Base-by-base conservation (phyloP, 2,888 invertebrate genomes). In the Xestia ashworthii region DNA sequence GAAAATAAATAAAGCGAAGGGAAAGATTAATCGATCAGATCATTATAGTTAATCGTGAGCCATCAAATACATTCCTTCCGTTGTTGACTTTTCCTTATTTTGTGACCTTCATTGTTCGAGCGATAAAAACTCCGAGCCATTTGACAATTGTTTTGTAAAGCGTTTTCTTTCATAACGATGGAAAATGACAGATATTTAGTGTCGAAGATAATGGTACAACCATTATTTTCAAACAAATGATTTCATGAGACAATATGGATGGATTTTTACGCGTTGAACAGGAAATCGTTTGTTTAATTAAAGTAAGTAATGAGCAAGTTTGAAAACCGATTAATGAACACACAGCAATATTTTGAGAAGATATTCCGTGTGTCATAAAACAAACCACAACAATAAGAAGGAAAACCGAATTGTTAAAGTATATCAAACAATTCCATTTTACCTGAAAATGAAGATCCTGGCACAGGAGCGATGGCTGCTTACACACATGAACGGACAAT, bases 11-110 rank as follows among this genome's bases (percentile, higher is more conserved):
- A 79, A 79, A 78, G 71, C 55, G 64, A 73, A 76, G 58, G 71
- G 74, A 75, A 80, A 87, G 87, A 89, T 88, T 87, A 89, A 89
- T 88, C 88, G 88, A 89, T 89, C 82, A 71, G 72, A 81, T 88
- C 87, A 82, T 88, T 89, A 87, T 83, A 80, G 83, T 80, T 88
- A 89, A 88, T 89, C 87, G 83, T 71, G 58, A 73, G 78, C 87
- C 80, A 89, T 87, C 89, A 85, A 89, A 89, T 81, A 88, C 85
- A 88, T 85, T 78, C 76, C 80, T 82, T 75, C 44, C 78, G 70
- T 67, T 79, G 72, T 73, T 84, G 80, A 82, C 85, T 86, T 87
- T 87, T 87, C 87, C 88, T 87, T 82, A 85, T 87, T 62, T 62
- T 80, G 79, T 76, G 66, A 75, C 77, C 82, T 87, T 80, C 79